Evolutionary conservation across 2,797 vertebrate species (phyloP), one percentile per base, ranked within the genome.

Genomic region (Sebastes flavidus): DNA sequence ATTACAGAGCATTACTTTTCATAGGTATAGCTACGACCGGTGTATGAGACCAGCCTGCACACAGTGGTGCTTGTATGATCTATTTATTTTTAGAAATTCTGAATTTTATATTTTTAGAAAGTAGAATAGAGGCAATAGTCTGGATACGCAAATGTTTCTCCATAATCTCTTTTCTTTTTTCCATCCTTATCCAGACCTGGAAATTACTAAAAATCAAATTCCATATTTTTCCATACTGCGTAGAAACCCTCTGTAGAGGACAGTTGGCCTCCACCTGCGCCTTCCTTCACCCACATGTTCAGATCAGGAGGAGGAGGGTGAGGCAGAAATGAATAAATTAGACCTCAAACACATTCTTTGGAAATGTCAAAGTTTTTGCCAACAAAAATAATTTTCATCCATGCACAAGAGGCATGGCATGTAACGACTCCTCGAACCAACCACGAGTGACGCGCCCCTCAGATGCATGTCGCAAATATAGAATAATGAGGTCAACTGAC

Each of bases 401-500:
- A 62, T 30, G 18, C 55, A 54, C 49, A 52, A 34, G 14, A 25
- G 42, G 16, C 11, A n/a, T 27, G 24, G 25, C 27, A 61, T 49
- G 69, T 75, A 84, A 77, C 73, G 78, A 84, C 78, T 82, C 84
- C 42, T 83, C 14, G 70, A 83, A 77, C 74, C 60, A n/a, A 66
- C 65, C 49, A 10, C 42, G 72, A 87, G 46, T 89, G 90, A 87
- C 82, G 76, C 68, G 71, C 78, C 81, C 86, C 54, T 93, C 81
- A 91, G 88, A 88, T 76, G 56, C 82, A 86, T 72, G 73, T 77
- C 32, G 75, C 75, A 88, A 87, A 89, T 87, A 60, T 55, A 83
- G 80, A 88, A 91, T 92, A 94, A 94, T 85, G 80, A 95, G 92
- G 89, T 85, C 88, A 80, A 72, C 75, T 77, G 61, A 84, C 82